Evolutionary conservation across 1,140 invertebrate genomes (phyloP), one percentile per base, ranked within the genome.

Genomic region (Pseudomyrmex sp.): DNA sequence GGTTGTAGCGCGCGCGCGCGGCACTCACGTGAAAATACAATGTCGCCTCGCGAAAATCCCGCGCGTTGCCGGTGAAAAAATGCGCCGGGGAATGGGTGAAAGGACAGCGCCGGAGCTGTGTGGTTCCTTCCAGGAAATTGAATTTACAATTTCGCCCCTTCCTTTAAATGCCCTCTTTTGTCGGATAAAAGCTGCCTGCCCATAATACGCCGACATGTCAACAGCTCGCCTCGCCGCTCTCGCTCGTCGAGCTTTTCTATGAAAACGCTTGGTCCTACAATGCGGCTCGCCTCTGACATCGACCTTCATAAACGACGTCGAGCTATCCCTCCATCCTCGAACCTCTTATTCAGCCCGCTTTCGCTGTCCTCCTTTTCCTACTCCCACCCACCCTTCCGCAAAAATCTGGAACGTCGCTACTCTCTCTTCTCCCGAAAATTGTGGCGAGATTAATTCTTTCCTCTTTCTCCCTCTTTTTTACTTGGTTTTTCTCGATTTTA

Each of bases 161-260:
- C 82, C 54, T 72, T 80, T 88, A 90, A 88, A 90, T 85, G 85
- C 70, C 68, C 85, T 84, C 82, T 88, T 90, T 90, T 86, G 79
- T 88, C 66, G 82, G 85, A 86, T 90, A 90, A 90, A 90, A 90
- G 86, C 84, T 87, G 80, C 77, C 84, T 84, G 83, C 54, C 58
- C 84, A 82, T 90, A 90, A 90, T 89, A 86, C 84, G 84, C 65
- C 44, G 86, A 83, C 86, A 73, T 90, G 89, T 87, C 83, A 87
- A 90, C 87, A 86, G 87, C 80, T 79, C 80, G 66, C 83, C 52
- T 69, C 61, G 68, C 73, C 56, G 35, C 44, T 68, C 77, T 77
- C 83, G 65, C 58, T 86, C 75, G 79, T 69, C 70, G 80, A 70
- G 86, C 48, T 73, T 86, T 87, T 87, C 86, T 73, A 84, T 87